Conservation (phyloP, 1,140 invertebrate genomes). For the Pomacea maculata region DNA sequence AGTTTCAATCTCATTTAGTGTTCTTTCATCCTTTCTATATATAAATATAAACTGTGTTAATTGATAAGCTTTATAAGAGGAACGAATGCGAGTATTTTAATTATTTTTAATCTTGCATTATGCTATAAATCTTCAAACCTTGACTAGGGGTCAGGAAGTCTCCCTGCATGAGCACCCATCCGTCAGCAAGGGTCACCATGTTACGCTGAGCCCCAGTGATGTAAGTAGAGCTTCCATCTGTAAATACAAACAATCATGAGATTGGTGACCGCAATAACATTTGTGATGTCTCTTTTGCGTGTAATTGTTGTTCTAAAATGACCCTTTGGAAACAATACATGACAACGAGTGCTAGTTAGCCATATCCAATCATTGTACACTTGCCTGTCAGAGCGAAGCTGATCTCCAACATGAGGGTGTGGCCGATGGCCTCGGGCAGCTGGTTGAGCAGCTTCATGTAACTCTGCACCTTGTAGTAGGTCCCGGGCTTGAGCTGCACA, state of each 20-base stretch:
- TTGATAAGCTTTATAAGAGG: no score
- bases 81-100: no score
- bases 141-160: constrained; percentile 4
- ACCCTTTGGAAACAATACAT: no score
- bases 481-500: neutral
- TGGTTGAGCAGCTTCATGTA: constrained; percentile 17
- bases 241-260: neutral
- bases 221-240: neutral
- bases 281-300: no score
- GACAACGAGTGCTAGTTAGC: no score
- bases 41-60: no score
- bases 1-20: no score
- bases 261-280: no score
- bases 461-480: constrained; percentile 4
- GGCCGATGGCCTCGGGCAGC: constrained; percentile 3
- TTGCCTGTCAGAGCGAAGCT: constrained; percentile 7
- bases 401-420: constrained; percentile 9
- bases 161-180: constrained; percentile 13
- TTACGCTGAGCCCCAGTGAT: constrained; percentile 4
- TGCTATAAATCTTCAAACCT: neutral
- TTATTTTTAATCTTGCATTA: no score
- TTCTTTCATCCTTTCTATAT: no score
- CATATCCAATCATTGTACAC: no score
- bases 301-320: no score
- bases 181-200: constrained; percentile 11